Evolutionary conservation across 2,888 invertebrate species (phyloP).

Genomic region (Mesorhabditis spiculigera): DNA sequence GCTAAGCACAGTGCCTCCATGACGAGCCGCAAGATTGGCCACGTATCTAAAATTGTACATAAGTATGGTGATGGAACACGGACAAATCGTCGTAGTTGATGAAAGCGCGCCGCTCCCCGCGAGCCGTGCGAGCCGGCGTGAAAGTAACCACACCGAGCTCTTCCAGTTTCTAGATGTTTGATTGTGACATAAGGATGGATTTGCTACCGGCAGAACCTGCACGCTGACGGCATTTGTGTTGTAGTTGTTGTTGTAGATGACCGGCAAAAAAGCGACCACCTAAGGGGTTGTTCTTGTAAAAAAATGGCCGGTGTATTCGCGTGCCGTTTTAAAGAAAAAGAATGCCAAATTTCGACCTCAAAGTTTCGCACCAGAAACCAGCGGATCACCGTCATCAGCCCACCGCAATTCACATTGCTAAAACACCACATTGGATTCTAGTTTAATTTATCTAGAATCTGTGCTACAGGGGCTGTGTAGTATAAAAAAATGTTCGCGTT

Average conservation of each 20-base stretch:
- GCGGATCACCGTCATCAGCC: conserved; percentile 38
- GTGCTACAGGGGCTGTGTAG: no score
- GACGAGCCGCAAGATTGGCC: conserved; percentile 34
- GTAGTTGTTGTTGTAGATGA: conserved; percentile 44
- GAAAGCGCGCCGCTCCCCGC: conserved; percentile 38
- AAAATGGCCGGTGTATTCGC: no score
- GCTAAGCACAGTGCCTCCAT: conserved; percentile 43
- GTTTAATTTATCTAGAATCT: no score
- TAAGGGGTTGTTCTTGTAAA: not conserved
- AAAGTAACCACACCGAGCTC: conserved; percentile 41
- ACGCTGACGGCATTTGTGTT: conserved; percentile 37
- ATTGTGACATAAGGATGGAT: not conserved
- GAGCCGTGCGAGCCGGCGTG: conserved; percentile 41
- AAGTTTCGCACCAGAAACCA: conserved; percentile 39
- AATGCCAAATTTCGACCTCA: conserved; percentile 22
- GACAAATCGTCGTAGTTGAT: conserved; percentile 48
- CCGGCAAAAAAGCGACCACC: conserved; percentile 39
- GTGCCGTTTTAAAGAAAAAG: no score
- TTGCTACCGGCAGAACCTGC: conserved; percentile 14
- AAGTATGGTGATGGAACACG: not conserved
- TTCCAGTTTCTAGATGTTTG: conserved; percentile 31
- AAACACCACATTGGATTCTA: conserved; percentile 3
- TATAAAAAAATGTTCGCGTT: no score
- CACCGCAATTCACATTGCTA: conserved; percentile 44
- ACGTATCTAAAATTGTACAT: conserved; percentile 22